These are phyloP conservation scores for Hololepta plana DNA, from an alignment of 2,888 invertebrate species.

Conservation along the genomic window DNA sequence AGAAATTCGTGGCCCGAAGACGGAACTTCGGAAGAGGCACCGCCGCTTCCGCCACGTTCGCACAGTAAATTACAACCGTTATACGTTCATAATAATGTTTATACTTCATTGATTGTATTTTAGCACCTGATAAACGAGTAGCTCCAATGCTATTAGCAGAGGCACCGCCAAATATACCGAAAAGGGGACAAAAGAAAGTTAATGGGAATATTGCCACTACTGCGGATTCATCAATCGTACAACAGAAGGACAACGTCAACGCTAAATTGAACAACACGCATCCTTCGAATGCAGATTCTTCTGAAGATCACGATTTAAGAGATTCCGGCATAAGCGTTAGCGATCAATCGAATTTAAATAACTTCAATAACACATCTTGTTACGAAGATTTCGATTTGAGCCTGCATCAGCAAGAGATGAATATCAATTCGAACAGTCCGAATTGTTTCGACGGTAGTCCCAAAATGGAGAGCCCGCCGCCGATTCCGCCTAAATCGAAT, in stretches of 20 bases:
- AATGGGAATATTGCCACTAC: conserved; percentile 15
- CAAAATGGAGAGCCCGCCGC: conserved; percentile 21
- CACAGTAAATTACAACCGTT: conserved; percentile 34
- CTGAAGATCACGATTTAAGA: conserved; percentile 28
- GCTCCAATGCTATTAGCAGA: conserved; percentile 25
- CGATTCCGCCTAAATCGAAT: conserved; percentile 23
- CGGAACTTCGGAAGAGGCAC: conserved; percentile 43
- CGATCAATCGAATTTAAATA: conserved; percentile 23
- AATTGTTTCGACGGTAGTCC: conserved; percentile 19
- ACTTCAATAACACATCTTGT: conserved; percentile 25
- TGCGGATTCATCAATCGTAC: no score
- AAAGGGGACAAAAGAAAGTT: conserved; percentile 26
- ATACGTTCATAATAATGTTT: not conserved
- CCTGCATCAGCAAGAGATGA: conserved; percentile 23
- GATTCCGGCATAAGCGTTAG: conserved; percentile 34
- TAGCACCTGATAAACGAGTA: conserved; percentile 36
- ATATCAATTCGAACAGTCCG: conserved; percentile 21
- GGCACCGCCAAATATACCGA: conserved; percentile 25
- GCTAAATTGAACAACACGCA: conserved; percentile 9
- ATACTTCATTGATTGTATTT: conserved; percentile 1
- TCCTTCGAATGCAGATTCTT: conserved; percentile 15
- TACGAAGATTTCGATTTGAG: conserved; percentile 26
- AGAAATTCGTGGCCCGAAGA: conserved; percentile 38
- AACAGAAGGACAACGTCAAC: no score
- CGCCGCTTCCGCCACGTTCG: conserved; percentile 65